Base-by-base conservation (phyloP, 2,797 vertebrate genomes). In the Coregonus ussuriensis region DNA sequence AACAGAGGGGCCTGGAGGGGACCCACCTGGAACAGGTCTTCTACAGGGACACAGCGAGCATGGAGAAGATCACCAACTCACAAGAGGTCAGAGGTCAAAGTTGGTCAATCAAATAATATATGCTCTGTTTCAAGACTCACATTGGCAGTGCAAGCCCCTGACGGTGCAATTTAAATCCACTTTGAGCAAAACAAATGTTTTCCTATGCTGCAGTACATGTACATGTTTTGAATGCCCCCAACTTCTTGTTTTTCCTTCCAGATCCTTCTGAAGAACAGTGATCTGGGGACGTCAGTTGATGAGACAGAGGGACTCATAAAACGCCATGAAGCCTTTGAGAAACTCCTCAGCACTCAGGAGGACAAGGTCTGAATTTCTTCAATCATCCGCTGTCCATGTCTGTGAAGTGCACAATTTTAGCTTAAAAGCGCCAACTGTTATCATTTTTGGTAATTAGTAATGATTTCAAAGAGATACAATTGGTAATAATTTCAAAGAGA, bases 241-340 rank as follows among this genome's bases (percentile, higher is more conserved):
- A 33, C 29, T 2, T 54, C 35, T 59, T 54, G 3, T 13, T 71
- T 35, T 5, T 51, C 13, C 14, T 77, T 18, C 21, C 82, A 98
- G 97, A 89, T 94, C 56, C 93, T 94, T 87, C 81, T 98, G 88
- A 94, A 95, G 91, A 95, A 91, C 87, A 90, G 94, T 84, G 91
- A 90, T 80, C 86, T 96, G 0, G 96, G 95, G 75, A 90, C 80
- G 74, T 94, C 95, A 0, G 95, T 95, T 72, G 94, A 96, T 74
- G 96, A 96, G 84, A 91, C 94, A 1, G 96, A 97, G 5, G 92
- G 86, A 76, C 87, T 96, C 79, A 95, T 97, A 77, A 94, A 88
- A 87, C 95, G 95, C 37, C 96, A 98, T 0, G 93, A 95, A 33
- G 94, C 95, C 75, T 98, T 98, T 84, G 95, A 96, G 91, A 97